Percentiles rank a stretch among this genome's conserved stretches.
Conservation (phyloP, 2,888 invertebrate species). For the Eurois occulta region DNA sequence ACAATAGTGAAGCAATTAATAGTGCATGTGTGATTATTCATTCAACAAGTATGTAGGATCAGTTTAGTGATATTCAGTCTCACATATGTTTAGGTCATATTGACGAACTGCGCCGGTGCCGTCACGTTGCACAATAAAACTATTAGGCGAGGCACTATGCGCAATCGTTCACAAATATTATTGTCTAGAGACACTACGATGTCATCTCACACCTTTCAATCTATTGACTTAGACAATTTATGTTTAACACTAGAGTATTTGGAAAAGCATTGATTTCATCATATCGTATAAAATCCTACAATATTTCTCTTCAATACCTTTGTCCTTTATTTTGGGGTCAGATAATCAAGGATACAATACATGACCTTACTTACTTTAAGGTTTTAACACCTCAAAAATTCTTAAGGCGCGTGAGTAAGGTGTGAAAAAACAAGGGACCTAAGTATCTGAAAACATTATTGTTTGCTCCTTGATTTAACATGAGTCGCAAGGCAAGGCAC, state of each 20-base stretch:
- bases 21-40: neutral
- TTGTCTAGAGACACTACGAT: conserved; percentile 71
- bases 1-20: neutral
- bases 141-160: conserved; percentile 70
- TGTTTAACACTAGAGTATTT: conserved; percentile 21
- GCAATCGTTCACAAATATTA: conserved; percentile 76
- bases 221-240: conserved; percentile 35
- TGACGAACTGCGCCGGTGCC: conserved; percentile 23
- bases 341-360: conserved; percentile 41
- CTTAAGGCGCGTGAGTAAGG: conserved; percentile 45
- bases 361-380: conserved; percentile 27
- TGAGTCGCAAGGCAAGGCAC: conserved; percentile 58
- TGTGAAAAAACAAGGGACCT: conserved; percentile 64
- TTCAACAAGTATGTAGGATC: neutral
- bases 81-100: conserved; percentile 28
- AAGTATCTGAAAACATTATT: conserved; percentile 57
- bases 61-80: conserved; percentile 13
- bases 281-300: neutral
- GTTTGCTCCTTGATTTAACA: conserved; percentile 69
- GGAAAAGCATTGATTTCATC: conserved; percentile 10
- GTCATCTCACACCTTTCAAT: conserved; percentile 49
- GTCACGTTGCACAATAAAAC: conserved; percentile 61
- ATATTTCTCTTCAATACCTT: conserved; percentile 21
- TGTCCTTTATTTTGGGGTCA: conserved; percentile 33
- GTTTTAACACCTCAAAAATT: conserved; percentile 52